A percentile compares a stretch with the other conserved stretches of the same genome.
Conservation (phyloP, 2,113 vertebrate genomes). For the Grammomys surdaster region DNA sequence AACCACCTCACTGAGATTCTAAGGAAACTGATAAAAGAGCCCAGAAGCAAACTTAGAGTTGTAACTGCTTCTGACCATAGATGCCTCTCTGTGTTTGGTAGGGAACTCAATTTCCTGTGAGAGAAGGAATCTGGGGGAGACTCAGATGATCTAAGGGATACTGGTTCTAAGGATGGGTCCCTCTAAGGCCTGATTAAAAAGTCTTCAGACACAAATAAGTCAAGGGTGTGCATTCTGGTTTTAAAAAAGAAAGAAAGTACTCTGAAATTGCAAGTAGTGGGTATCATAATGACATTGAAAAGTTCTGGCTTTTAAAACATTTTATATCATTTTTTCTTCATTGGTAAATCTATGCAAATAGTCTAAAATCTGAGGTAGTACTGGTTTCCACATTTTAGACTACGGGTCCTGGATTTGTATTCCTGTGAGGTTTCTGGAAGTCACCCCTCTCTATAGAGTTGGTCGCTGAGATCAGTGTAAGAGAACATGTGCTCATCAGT, state of each 20-base stretch:
- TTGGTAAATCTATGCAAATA: neutral
- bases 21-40: constrained; percentile 79
- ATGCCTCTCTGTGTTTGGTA: constrained; percentile 49
- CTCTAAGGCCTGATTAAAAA: constrained; percentile 42
- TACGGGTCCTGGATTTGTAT: neutral
- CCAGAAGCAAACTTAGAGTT: constrained; percentile 39
- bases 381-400: neutral
- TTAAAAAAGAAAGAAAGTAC: neutral
- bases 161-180: neutral
- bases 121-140: constrained; percentile 38
- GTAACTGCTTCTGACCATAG: neutral
- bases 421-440: neutral
- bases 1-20: constrained; percentile 83
- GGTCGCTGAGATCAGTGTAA: neutral
- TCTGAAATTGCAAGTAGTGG: neutral
- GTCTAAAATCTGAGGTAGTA: neutral
- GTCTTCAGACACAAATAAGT: neutral
- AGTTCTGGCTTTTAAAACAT: neutral
- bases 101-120: neutral
- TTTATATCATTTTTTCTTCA: neutral
- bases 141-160: neutral
- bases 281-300: neutral
- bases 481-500: no score
- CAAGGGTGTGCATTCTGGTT: neutral
- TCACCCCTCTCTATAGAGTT: neutral